Percentiles rank a stretch among this genome's conserved stretches.
These are phyloP conservation scores for Ormia ochracea DNA, from an alignment of 2,888 invertebrate species.

Conservation along the genomic window DNA sequence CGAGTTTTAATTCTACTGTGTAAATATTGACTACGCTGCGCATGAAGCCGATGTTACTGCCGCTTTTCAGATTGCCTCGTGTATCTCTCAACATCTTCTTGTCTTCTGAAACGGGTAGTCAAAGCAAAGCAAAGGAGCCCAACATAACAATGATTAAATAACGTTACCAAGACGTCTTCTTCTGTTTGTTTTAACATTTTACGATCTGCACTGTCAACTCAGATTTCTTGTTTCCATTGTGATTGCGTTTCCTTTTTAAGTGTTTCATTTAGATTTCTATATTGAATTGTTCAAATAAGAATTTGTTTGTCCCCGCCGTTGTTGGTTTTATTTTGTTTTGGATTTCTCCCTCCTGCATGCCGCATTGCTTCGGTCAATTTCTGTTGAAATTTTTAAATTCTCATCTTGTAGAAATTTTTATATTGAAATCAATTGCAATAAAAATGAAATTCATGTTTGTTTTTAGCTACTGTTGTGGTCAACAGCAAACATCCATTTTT, in stretches of 20 bases:
- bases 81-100: slow-evolving; percentile 14
- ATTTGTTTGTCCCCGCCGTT: slow-evolving; percentile 8
- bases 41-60: not conserved
- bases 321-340: not conserved
- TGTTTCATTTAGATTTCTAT: slow-evolving; percentile 52
- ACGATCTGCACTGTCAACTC: slow-evolving; percentile 17
- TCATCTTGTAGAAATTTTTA: slow-evolving; percentile 45
- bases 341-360: slow-evolving; percentile 8
- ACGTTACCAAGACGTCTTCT: slow-evolving; percentile 30
- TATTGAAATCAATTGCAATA: slow-evolving; percentile 55
- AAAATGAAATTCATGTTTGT: slow-evolving; percentile 29
- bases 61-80: not conserved
- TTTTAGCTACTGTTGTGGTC: slow-evolving; percentile 36
- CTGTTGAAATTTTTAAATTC: slow-evolving; percentile 39
- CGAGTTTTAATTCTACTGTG: not conserved
- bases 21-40: not conserved
- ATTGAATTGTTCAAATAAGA: slow-evolving; percentile 45
- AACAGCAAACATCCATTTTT: slow-evolving; percentile 52
- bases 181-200: slow-evolving; percentile 5
- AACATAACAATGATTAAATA: slow-evolving; percentile 3
- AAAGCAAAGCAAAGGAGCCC: not conserved
- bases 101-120: not conserved
- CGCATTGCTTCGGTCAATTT: not conserved
- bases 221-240: slow-evolving; percentile 2
- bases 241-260: slow-evolving; percentile 6